Evolutionary conservation across 2,113 vertebrate genomes (phyloP).

Genomic region (Melanostigma gelatinosum): DNA sequence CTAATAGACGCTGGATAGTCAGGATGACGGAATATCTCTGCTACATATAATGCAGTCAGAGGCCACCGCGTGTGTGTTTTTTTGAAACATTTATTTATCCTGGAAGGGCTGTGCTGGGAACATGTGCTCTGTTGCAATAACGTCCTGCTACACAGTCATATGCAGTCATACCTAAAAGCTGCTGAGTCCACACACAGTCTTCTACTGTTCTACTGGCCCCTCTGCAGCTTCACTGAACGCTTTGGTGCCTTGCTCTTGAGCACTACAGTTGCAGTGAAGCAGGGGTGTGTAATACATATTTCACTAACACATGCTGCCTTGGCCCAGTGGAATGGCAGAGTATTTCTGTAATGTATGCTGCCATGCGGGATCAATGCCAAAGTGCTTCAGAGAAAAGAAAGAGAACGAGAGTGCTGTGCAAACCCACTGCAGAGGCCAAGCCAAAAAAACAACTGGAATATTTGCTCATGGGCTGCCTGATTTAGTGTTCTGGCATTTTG

Average conservation of each 20-base stretch:
- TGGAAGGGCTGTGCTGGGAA: constrained; percentile 39
- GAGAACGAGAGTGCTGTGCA: constrained; percentile 53
- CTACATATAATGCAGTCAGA: constrained; percentile 36
- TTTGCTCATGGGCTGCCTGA: constrained; percentile 63
- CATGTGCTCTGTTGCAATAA: constrained; percentile 44
- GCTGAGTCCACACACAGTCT: constrained; percentile 24
- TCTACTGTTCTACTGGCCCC: constrained; percentile 4
- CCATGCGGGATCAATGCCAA: constrained; percentile 59
- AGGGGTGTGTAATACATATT: constrained; percentile 57
- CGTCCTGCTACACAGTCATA: constrained; percentile 35
- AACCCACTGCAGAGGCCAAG: constrained; percentile 51
- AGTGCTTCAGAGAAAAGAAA: constrained; percentile 57
- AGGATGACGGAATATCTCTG: constrained; percentile 39
- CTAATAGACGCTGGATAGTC: constrained; percentile 41
- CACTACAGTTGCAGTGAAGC: constrained; percentile 5
- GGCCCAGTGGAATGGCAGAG: constrained; percentile 32
- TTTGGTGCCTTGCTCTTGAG: constrained; percentile 48
- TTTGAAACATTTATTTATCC: constrained; percentile 53
- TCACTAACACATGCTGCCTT: constrained; percentile 55
- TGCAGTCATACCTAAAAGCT: constrained; percentile 34
- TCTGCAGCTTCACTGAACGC: background rate
- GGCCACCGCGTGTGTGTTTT: constrained; percentile 31
- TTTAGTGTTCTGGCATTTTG: constrained; percentile 69
- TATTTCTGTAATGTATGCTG: constrained; percentile 61
- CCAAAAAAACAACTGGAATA: constrained; percentile 68